Evolutionary conservation across 2,113 vertebrate species (phyloP), one percentile per base, ranked within the genome.

Genomic region (Chloebia gouldiae): DNA sequence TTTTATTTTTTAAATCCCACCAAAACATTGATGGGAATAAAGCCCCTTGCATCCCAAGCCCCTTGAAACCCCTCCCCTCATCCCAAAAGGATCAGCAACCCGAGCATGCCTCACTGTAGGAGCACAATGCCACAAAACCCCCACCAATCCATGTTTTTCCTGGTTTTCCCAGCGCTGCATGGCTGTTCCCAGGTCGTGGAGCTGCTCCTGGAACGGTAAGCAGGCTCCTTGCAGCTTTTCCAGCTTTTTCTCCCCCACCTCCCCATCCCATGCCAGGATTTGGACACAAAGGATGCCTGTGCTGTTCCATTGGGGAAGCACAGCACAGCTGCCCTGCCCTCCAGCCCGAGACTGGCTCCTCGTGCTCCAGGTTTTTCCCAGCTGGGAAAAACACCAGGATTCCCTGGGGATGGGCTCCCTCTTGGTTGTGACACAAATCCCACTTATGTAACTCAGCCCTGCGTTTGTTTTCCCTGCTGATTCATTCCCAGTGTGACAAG

Each of bases 121-220:
- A 4, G 0, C 69, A 3, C 0, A 3, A 8, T 3, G 6, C 44
- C 60, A 1, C 1, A 25, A n/a, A 40, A 20, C 13, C 68, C 9
- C 19, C 1, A 61, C 7, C 21, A 13, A 75, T 33, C 24, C 8
- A 0, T 22, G 7, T 16, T 39, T 39, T 93, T 80, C 57, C 22
- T 87, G 35, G 0, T 35, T 42, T 27, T 68, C 39, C 1, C 95
- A 99, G 99, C 99, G 0, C 98, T 99, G 99, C 99, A 99, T 4
- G 99, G 99, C 80, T 97, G 98, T 93, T 97, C 98, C 40, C 98
- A 98, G 11, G 98, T 97, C 5, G 98, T 99, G 64, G 93, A 96
- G 81, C 96, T 99, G 73, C 97, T 99, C 63, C 97, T 99, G 84
- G 96, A 98, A 31, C 98, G 98, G 99, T 99, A 97, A 97, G 98